Percentiles rank a stretch among this genome's conserved stretches.
phyloP scores from a whole-genome alignment of 2,888 invertebrate genomes.

The Tiphia femorata region DNA sequence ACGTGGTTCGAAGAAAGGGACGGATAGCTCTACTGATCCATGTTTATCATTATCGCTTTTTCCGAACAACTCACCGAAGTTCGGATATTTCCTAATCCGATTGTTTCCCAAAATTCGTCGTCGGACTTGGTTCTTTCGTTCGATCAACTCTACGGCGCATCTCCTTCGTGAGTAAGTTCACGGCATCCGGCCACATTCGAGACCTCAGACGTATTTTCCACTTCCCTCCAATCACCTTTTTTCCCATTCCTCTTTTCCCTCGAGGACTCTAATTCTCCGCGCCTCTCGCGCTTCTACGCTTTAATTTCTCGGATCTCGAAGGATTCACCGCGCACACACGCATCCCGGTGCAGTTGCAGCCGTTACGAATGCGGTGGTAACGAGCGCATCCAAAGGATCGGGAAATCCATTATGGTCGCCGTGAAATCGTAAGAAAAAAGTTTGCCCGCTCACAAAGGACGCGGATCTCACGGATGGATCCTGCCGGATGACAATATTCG shows the following conservation, averaged over 20 bases:
- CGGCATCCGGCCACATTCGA: neutral
- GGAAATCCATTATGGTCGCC: conserved; percentile 63
- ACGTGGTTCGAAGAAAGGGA: too few species aligned
- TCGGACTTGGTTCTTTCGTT: too few species aligned
- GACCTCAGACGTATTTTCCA: neutral
- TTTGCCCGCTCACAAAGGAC: conserved; percentile 51
- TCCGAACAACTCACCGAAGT: too few species aligned
- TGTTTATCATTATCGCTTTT: too few species aligned
- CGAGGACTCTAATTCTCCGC: neutral
- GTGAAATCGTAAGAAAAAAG: conserved; percentile 59
- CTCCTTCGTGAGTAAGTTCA: neutral
- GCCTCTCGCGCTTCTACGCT: neutral
- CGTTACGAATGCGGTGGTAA: conserved; percentile 65
- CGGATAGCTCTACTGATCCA: too few species aligned
- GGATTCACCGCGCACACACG: neutral
- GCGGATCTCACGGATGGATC: conserved; percentile 60
- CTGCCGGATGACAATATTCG: conserved; percentile 56
- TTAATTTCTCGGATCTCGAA: conserved; percentile 8
- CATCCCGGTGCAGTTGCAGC: conserved; percentile 56
- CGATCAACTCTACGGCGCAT: neutral
- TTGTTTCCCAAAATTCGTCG: too few species aligned
- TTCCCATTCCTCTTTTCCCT: neutral
- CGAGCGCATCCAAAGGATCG: conserved; percentile 67
- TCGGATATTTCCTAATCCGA: too few species aligned
- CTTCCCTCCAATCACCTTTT: neutral